Evolutionary conservation across 1,140 invertebrate species (phyloP), one percentile per base, ranked within the genome.

Genomic region (Neomicropteryx cornuta): DNA sequence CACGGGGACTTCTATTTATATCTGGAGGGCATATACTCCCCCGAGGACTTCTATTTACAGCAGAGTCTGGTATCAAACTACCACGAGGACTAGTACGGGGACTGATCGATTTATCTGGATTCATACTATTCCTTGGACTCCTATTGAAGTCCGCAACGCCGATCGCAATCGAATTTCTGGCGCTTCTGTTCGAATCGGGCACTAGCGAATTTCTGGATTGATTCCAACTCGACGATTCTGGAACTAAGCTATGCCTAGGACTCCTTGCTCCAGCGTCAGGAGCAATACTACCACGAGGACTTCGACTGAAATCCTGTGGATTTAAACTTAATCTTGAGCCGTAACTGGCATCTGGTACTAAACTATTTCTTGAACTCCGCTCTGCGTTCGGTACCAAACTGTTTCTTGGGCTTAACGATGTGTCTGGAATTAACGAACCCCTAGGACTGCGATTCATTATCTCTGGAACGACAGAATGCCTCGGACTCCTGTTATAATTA

Each of bases 251-350:
- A 44, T 77, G 70, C 42, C 75, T 56, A 0, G 76, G 73, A 45
- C 70, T 76, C 39, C 72, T 62, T 1, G 52, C 58, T 2, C 55
- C 50, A 21, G 50, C 44, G 21, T 76, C 72, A 5, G 73, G 72
- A 4, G 76, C 68, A 39, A 78, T 55, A 55, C 76, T 77, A 43
- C 77, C 79, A 35, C 77, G 61, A 0, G 76, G 76, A 58, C 74
- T 78, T 18, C 75, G 58, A 43, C 74, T 77, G 44, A 75, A 76
- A 30, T 70, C 64, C 32, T 69, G 66, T 6, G 68, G 72, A 27
- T 75, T 63, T 20, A 77, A 41, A 19, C 71, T 75, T 31, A 75
- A 56, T 29, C 75, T 56, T 0, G 66, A 69, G 6, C 65, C 62
- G 32, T 68, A 66, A 11, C 52, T 48, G 19, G 58, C 46, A 16